Base-by-base conservation (phyloP, 2,797 vertebrate genomes). In the Siniperca undulata region DNA sequence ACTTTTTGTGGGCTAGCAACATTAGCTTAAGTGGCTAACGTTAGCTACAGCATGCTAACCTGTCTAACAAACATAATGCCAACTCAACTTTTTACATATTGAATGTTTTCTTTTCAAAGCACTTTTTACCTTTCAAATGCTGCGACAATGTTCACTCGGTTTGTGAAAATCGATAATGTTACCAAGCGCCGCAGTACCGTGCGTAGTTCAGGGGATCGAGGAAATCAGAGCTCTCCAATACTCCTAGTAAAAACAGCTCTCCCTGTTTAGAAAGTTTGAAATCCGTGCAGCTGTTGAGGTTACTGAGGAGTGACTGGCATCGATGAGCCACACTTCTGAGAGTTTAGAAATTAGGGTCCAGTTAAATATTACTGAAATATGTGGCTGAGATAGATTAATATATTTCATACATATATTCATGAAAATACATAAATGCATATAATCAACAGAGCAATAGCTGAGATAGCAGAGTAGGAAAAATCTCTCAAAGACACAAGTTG, bases 401-500 rank as follows among this genome's bases (percentile, higher is more conserved):
- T 76, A 85, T 83, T 91, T 78, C 46, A 75, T 84, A 30, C 58
- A 85, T 80, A 64, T 70, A 79, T 87, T 85, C 69, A 88, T 87
- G 59, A 68, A 74, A 80, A 79, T 59, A 53, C 52, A 59, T 74
- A 66, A 42, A 77, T 59, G 40, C 67, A 71, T 60, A 64, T 74
- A 68, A 77, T 67, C 65, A 72, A 53, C 55, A 58, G 44, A 66
- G 70, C 70, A 82, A 58, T 61, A 74, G 70, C 67, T 72, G 64
- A 88, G 83, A 77, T 44, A 48, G 69, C 24, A 65, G 58, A 76
- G 70, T 27, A 72, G 60, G 65, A 30, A 12, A 85, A 78, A 74
- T 73, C 38, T 86, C 76, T 78, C 55, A 58, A 70, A 77, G 85
- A 85, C 81, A 85, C 76, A 85, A 94, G 88, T 93, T 92, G 92